Conservation (phyloP, 2,888 invertebrate genomes). For the Junonia oenone region DNA sequence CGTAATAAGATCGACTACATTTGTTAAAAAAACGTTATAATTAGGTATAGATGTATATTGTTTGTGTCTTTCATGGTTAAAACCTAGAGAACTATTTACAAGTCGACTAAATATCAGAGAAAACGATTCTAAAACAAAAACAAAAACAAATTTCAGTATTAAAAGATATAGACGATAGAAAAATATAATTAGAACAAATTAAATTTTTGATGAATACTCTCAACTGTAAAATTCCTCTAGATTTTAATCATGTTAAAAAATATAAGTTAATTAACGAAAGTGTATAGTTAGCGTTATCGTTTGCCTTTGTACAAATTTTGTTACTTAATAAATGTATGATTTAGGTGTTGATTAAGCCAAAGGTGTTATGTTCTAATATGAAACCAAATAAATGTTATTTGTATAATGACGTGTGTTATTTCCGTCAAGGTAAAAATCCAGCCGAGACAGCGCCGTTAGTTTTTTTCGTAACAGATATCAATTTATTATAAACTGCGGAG, state of each 20-base stretch:
- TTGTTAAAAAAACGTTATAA: constrained; percentile 25
- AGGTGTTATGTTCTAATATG: constrained; percentile 28
- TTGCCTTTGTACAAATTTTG: constrained; percentile 26
- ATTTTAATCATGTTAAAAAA: constrained; percentile 3
- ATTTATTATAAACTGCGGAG: no score
- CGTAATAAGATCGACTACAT: constrained; percentile 14
- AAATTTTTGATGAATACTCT: not conserved
- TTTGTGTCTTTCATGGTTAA: constrained; percentile 10
- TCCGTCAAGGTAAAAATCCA: not conserved
- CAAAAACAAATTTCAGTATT: not conserved
- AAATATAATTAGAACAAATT: not conserved
- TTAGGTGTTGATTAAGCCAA: constrained; percentile 26
- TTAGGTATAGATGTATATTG: constrained; percentile 17
- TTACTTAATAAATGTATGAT: constrained; percentile 17
- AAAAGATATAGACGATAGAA: not conserved
- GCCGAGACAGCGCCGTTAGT: not conserved
- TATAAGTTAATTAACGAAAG: constrained; percentile 4
- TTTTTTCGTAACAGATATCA: not conserved
- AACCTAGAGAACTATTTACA: not conserved
- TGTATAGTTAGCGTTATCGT: constrained; percentile 22
- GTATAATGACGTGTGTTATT: constrained; percentile 18
- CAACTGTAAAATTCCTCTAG: constrained; percentile 1
- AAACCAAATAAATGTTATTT: constrained; percentile 32
- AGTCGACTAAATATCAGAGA: not conserved
- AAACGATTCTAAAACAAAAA: no score